Conservation (phyloP, 2,113 vertebrate species). For the Rhabdomys dilectus region DNA sequence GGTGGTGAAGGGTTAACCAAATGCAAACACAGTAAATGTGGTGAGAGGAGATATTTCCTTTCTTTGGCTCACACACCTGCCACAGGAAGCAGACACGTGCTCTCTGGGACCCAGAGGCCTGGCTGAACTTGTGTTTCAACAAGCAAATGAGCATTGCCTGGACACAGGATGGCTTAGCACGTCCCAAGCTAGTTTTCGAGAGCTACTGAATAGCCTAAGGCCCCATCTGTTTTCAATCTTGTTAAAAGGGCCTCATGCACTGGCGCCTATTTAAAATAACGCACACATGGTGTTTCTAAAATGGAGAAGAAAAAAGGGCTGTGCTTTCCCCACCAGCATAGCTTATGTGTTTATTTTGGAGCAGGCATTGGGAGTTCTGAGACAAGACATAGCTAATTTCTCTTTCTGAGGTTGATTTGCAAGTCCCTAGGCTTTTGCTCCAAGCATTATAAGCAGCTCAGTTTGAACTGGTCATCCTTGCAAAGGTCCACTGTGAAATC, state of each 20-base stretch:
- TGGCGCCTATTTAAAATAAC: slow-evolving; percentile 73
- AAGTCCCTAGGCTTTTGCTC: slow-evolving; percentile 64
- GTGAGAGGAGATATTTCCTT: slow-evolving; percentile 67
- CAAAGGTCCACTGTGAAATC: slow-evolving; percentile 31
- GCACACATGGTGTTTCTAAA: slow-evolving; percentile 69
- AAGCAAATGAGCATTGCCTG: slow-evolving; percentile 19
- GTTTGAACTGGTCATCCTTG: slow-evolving; percentile 54
- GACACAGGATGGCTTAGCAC: slow-evolving; percentile 43
- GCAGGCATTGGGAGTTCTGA: slow-evolving; percentile 56
- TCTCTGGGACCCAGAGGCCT: slow-evolving; percentile 45
- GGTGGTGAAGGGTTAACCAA: slow-evolving; percentile 69
- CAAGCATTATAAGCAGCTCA: slow-evolving; percentile 27
- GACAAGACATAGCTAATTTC: slow-evolving; percentile 69
- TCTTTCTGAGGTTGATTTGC: slow-evolving; percentile 65
- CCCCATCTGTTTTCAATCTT: slow-evolving; percentile 66
- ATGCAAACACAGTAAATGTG: background rate
- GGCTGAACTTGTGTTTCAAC: slow-evolving; percentile 42
- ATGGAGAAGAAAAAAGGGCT: slow-evolving; percentile 53
- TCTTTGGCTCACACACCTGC: slow-evolving; percentile 64
- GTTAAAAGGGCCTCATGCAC: slow-evolving; percentile 72
- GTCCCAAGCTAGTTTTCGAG: slow-evolving; percentile 23
- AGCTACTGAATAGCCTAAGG: slow-evolving; percentile 60
- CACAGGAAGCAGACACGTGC: slow-evolving; percentile 54
- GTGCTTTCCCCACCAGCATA: background rate
- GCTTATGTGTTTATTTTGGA: slow-evolving; percentile 76